These are phyloP conservation scores for Apistogramma diplotaenia DNA, from an alignment of 2,113 vertebrate species.

Conservation along the genomic window DNA sequence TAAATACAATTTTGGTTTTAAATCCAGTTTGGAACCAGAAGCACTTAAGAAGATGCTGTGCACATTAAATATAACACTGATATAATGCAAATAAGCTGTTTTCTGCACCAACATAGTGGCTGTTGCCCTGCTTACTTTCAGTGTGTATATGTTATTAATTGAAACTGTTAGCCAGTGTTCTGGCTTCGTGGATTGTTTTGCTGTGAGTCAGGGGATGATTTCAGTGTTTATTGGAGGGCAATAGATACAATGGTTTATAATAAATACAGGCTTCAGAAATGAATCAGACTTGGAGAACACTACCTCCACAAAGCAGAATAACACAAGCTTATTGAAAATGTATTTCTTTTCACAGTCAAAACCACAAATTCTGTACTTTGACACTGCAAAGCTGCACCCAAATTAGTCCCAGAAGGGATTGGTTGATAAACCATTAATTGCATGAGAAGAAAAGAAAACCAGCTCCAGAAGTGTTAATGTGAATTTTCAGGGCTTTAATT, in stretches of 20 bases:
- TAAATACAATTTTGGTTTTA: neutral
- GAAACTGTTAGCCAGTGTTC: slow-evolving; percentile 5
- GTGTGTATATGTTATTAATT: slow-evolving; percentile 11
- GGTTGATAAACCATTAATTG: neutral
- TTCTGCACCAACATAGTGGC: slow-evolving; percentile 20
- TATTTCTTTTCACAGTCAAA: neutral
- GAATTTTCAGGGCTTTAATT: neutral
- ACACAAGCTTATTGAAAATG: neutral
- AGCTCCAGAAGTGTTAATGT: neutral
- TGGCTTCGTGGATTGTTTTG: neutral
- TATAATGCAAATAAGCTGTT: slow-evolving; percentile 23
- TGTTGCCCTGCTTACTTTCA: slow-evolving; percentile 8
- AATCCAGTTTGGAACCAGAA: slow-evolving; percentile 5
- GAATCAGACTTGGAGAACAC: neutral
- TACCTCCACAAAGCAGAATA: neutral
- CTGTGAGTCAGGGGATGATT: neutral
- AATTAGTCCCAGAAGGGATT: neutral
- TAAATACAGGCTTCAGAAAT: slow-evolving; percentile 10
- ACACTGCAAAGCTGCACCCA: neutral
- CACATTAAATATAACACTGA: slow-evolving; percentile 4
- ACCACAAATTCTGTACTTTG: neutral
- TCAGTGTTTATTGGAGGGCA: slow-evolving; percentile 8
- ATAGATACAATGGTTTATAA: neutral
- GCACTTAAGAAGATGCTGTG: slow-evolving; percentile 7
- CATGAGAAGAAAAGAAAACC: neutral